These are phyloP conservation scores for Lagopus muta DNA, from an alignment of 2,113 vertebrate genomes.

Conservation along the genomic window DNA sequence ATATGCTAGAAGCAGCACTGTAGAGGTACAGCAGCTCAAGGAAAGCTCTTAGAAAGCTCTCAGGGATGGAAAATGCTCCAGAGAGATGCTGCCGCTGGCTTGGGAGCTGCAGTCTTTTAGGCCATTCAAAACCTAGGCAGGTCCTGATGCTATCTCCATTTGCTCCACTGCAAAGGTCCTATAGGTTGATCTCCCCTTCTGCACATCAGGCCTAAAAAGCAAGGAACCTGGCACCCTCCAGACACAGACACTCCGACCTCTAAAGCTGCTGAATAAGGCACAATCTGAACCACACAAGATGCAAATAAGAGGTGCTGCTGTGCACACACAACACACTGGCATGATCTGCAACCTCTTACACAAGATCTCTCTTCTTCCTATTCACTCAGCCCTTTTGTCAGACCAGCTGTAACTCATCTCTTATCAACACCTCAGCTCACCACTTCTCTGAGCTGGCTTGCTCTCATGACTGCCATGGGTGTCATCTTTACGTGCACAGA, in stretches of 20 bases:
- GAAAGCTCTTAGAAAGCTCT: background rate
- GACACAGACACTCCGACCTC: background rate
- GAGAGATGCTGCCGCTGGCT: background rate
- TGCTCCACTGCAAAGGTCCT: background rate
- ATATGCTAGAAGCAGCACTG: background rate
- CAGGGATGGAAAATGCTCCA: background rate
- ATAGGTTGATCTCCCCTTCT: background rate
- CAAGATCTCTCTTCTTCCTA: rapidly evolving
- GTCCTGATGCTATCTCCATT: background rate
- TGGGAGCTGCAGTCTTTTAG: background rate
- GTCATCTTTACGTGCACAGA: background rate
- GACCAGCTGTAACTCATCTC: background rate
- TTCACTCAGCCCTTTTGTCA: background rate
- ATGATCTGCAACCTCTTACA: background rate
- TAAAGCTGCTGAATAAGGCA: background rate
- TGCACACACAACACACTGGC: rapidly evolving
- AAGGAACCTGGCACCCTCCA: background rate
- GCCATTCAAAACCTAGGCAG: rapidly evolving
- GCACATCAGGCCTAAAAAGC: background rate
- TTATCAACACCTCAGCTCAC: background rate
- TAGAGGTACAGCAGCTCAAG: background rate
- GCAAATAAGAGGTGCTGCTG: background rate
- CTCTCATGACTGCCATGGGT: background rate
- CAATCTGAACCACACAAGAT: background rate
- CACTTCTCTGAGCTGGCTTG: background rate